Evolutionary conservation across 2,888 invertebrate genomes (phyloP).

Genomic region (Merodon equestris): DNA sequence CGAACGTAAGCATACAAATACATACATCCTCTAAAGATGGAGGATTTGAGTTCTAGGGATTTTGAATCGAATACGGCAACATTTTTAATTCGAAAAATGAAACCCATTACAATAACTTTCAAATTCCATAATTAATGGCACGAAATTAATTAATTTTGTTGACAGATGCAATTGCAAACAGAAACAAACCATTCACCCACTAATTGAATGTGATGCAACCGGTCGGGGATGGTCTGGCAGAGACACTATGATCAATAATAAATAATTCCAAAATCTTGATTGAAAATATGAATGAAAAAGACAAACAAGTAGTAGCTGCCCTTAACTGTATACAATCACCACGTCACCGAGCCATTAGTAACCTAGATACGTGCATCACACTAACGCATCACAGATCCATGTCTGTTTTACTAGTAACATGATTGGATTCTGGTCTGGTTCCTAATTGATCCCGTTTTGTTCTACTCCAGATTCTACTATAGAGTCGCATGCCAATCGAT

Average conservation of each 20-base stretch:
- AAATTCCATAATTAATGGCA: too few species aligned
- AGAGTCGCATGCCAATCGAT: constrained; percentile 54
- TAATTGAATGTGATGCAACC: constrained; percentile 45
- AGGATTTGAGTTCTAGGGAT: too few species aligned
- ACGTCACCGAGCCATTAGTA: constrained; percentile 28
- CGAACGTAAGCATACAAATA: too few species aligned
- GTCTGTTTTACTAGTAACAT: constrained; percentile 47
- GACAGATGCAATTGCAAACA: background rate
- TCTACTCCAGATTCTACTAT: constrained; percentile 60
- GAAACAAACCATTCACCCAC: background rate
- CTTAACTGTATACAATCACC: background rate
- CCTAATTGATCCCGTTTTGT: constrained; percentile 59
- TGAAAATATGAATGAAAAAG: constrained; percentile 47
- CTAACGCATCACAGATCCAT: constrained; percentile 45
- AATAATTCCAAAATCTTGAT: too few species aligned
- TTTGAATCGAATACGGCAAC: too few species aligned
- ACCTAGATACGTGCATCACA: constrained; percentile 36
- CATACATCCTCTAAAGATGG: too few species aligned
- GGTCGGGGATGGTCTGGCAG: constrained; percentile 24
- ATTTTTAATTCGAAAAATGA: too few species aligned
- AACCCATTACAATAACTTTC: too few species aligned
- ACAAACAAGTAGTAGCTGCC: too few species aligned
- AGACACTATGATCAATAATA: constrained; percentile 28
- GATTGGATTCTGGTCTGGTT: constrained; percentile 17
- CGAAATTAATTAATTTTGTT: background rate